Percentiles rank a stretch among this genome's conserved stretches.
Conservation (phyloP, 2,113 vertebrate species). For the Glaucomys volans region DNA sequence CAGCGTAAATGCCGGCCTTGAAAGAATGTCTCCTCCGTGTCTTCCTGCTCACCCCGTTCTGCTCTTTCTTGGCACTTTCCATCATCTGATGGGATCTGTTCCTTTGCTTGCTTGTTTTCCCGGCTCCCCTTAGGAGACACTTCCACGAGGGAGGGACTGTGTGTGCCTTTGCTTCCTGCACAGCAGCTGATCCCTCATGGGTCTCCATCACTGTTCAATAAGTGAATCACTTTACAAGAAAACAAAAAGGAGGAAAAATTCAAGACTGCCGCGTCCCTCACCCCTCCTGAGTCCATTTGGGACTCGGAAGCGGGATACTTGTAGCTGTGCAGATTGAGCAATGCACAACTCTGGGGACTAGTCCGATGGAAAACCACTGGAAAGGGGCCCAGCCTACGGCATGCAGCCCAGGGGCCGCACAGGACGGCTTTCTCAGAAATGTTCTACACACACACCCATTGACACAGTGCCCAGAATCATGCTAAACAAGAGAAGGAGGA, state of each 20-base stretch:
- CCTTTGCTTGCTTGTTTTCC: background rate
- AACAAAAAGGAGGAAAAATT: background rate
- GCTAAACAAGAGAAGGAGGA: background rate
- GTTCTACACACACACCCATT: background rate
- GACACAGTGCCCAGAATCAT: background rate
- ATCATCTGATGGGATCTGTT: fast-evolving
- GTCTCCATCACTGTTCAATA: background rate
- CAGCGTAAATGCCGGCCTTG: background rate
- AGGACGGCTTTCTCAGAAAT: background rate
- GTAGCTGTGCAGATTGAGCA: background rate
- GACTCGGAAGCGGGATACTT: background rate
- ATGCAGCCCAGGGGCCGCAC: fast-evolving
- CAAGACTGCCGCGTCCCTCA: background rate
- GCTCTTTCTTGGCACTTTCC: background rate
- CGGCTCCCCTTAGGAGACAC: background rate
- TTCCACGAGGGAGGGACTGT: background rate
- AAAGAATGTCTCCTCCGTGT: fast-evolving
- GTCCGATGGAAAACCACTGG: background rate
- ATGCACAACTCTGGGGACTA: background rate
- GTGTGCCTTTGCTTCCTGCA: background rate
- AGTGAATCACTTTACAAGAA: background rate
- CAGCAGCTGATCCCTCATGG: background rate
- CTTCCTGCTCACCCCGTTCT: background rate
- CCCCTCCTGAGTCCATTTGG: background rate
- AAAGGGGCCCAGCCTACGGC: background rate